Percentiles rank a stretch among this genome's conserved stretches.
Conservation (phyloP, 2,797 vertebrate species). For the Parotocinclus haroldoi region DNA sequence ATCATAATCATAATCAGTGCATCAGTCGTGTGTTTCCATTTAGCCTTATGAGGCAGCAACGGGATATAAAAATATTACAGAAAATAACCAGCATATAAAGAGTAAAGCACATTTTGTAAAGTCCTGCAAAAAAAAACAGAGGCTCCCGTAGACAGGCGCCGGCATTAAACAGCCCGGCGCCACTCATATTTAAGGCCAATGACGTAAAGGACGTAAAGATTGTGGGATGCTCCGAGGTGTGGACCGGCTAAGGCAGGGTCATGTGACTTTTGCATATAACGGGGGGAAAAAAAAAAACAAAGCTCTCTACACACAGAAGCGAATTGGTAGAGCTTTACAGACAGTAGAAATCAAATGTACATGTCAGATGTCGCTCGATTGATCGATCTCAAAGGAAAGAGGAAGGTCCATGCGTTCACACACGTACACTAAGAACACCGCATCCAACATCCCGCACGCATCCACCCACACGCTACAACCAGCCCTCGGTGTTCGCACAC, state of each 20-base stretch:
- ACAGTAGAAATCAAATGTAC: conserved; percentile 35
- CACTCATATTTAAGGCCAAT: conserved; percentile 51
- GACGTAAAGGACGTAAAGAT: conserved; percentile 35
- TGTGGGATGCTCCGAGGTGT: conserved; percentile 41
- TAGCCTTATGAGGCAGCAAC: conserved; percentile 24
- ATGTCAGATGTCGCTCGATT: neutral
- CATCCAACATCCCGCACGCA: neutral
- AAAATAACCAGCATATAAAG: conserved; percentile 37
- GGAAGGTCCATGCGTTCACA: conserved; percentile 9
- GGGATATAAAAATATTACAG: conserved; percentile 35
- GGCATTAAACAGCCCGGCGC: conserved; percentile 40
- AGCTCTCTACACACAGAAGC: conserved; percentile 39
- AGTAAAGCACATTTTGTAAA: conserved; percentile 36
- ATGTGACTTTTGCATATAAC: conserved; percentile 55
- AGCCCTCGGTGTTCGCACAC: conserved; percentile 2
- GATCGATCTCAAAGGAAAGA: conserved; percentile 12
- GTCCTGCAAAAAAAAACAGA: conserved; percentile 30
- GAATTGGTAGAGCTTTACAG: conserved; percentile 26
- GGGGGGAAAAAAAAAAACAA: conserved; percentile 43
- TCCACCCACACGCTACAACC: conserved; percentile 7
- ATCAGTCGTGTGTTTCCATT: conserved; percentile 36
- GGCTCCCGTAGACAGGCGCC: conserved; percentile 34
- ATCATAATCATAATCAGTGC: conserved; percentile 35
- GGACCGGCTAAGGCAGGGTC: conserved; percentile 53
- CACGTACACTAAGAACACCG: conserved; percentile 4